phyloP scores from a whole-genome alignment of 1,140 invertebrate species.

The Psix sp. region DNA sequence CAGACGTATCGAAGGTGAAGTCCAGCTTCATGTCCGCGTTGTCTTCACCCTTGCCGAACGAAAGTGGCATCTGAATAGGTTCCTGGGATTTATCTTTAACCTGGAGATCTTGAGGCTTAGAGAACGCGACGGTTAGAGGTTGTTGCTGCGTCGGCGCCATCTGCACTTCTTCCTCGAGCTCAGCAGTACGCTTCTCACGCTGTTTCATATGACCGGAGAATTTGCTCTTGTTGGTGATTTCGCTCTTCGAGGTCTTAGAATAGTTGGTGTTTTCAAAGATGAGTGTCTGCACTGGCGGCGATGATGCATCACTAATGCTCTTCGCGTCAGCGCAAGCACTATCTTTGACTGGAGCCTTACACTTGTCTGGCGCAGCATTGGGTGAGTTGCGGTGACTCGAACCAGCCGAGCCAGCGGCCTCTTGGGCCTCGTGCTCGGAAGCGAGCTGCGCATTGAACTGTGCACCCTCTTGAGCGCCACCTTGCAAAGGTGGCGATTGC shows the following conservation, averaged over 20 bases:
- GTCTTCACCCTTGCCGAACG: conserved; percentile 84
- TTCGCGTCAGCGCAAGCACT: conserved; percentile 66
- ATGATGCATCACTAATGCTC: conserved; percentile 82
- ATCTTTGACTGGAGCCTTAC: no score
- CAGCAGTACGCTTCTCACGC: conserved; percentile 70
- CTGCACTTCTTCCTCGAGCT: conserved; percentile 69
- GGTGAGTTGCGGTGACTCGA: conserved; percentile 79
- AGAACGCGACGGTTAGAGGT: conserved; percentile 78
- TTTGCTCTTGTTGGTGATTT: conserved; percentile 75
- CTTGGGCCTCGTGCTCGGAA: conserved; percentile 64
- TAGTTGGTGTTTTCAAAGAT: conserved; percentile 96
- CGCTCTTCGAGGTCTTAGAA: conserved; percentile 76
- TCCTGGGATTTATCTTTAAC: conserved; percentile 78
- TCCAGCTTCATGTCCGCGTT: conserved; percentile 92
- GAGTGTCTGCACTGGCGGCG: conserved; percentile 89
- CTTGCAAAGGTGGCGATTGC: no score
- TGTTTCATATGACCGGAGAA: conserved; percentile 76
- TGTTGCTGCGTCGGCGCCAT: conserved; percentile 63
- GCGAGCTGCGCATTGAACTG: conserved; percentile 8
- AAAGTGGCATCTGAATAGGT: conserved; percentile 80
- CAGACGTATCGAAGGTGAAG: conserved; percentile 88
- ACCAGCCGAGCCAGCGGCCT: conserved; percentile 20
- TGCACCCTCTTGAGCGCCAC: conserved; percentile 35
- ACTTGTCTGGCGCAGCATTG: conserved; percentile 67
- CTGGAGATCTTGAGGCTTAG: conserved; percentile 79